Percentiles rank a stretch among this genome's conserved stretches.
Evolutionary conservation across 2,888 invertebrate species (phyloP).

Genomic region (Drosophila quinaria): DNA sequence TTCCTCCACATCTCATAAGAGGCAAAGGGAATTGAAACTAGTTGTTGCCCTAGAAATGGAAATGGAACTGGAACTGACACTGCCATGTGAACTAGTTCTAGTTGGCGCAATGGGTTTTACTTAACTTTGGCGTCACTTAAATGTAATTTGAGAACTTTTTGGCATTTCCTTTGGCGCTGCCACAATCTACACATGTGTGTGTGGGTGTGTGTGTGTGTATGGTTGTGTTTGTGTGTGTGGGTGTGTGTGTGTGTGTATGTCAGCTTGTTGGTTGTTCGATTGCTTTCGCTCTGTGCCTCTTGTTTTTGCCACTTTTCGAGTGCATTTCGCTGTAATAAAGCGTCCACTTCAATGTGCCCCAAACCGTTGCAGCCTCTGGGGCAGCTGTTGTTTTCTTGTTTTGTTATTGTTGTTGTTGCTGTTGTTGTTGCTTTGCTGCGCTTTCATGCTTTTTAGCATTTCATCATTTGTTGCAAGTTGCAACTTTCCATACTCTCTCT

Average conservation of each 20-base stretch:
- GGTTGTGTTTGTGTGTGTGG: constrained; percentile 7
- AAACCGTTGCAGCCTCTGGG: constrained; percentile 24
- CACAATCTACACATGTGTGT: constrained; percentile 7
- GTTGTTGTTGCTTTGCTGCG: constrained; percentile 31
- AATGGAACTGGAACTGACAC: not conserved
- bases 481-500: not conserved
- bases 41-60: not conserved
- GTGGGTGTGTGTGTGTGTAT: constrained; percentile 11
- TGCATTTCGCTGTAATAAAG: constrained; percentile 79
- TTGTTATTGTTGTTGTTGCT: constrained; percentile 1
- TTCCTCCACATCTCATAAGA: too few relatives aligned
- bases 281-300: constrained; percentile 35
- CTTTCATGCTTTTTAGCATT: constrained; percentile 72
- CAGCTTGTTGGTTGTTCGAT: constrained; percentile 53
- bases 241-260: constrained; percentile 10
- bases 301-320: constrained; percentile 66
- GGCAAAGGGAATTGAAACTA: not conserved
- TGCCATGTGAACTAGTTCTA: constrained; percentile 13
- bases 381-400: constrained; percentile 21
- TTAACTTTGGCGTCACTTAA: constrained; percentile 72
- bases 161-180: constrained; percentile 42
- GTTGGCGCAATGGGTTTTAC: constrained; percentile 67
- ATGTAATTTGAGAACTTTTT: constrained; percentile 73
- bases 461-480: constrained; percentile 72
- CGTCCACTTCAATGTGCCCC: constrained; percentile 60